phyloP scores from a whole-genome alignment of 2,113 vertebrate species.

The human region GRCh38 chr5:35112501-35113000 shows the following conservation, averaged over 20 bases:
- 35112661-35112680: background rate
- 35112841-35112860: background rate
- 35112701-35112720: background rate
- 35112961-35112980: background rate
- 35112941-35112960: background rate
- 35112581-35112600: background rate
- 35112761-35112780: slow-evolving; percentile 37
- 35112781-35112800: slow-evolving; percentile 36
- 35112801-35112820: slow-evolving; percentile 28
- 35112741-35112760: slow-evolving; percentile 48
- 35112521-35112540: background rate
- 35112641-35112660: background rate
- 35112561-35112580: background rate
- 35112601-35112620: background rate
- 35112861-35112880: background rate
- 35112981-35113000: background rate
- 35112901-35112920: background rate
- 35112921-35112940: background rate
- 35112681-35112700: background rate
- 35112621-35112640: background rate
- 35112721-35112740: background rate
- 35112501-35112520: background rate
- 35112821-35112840: background rate
- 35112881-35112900: background rate
- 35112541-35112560: background rate